Evolutionary conservation across 37 sponge, comb jelly and placozoan genomes (phyloP).

Genomic region (Theonella swinhoei): DNA sequence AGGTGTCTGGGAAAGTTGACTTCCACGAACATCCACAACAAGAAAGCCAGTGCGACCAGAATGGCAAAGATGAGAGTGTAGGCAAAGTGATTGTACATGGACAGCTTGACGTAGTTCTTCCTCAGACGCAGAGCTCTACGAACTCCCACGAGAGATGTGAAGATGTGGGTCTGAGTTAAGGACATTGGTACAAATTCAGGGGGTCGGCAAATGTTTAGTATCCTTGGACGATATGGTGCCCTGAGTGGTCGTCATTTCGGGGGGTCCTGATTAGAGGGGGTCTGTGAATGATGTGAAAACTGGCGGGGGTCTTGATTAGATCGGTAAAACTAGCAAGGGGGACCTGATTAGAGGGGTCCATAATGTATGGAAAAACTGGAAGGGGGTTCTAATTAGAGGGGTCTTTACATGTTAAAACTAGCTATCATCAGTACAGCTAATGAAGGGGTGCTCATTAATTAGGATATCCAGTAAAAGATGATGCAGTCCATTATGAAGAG

Average conservation of each 20-base stretch:
- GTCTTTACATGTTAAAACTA: background rate
- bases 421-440: too few species aligned
- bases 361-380: too few species aligned
- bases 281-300: too few species aligned
- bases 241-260: too few species aligned
- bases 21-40: constrained; percentile 38
- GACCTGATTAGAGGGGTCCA: too few species aligned
- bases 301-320: too few species aligned
- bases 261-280: too few species aligned
- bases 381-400: too few species aligned
- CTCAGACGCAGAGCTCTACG: constrained; percentile 65
- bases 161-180: constrained; percentile 18
- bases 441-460: too few species aligned
- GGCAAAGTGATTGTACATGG: constrained; percentile 82
- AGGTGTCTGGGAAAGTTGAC: constrained; percentile 20
- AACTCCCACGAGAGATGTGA: constrained; percentile 66
- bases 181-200: background rate
- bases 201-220: too few species aligned
- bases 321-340: too few species aligned
- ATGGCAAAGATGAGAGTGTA: constrained; percentile 60
- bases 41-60: constrained; percentile 37
- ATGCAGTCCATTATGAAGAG: constrained; percentile 44
- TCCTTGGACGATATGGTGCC: too few species aligned
- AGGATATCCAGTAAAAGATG: constrained; percentile 71
- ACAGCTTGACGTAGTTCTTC: constrained; percentile 73